These are phyloP conservation scores for Beris chalybata DNA, from an alignment of 2,888 invertebrate species.

Conservation along the genomic window DNA sequence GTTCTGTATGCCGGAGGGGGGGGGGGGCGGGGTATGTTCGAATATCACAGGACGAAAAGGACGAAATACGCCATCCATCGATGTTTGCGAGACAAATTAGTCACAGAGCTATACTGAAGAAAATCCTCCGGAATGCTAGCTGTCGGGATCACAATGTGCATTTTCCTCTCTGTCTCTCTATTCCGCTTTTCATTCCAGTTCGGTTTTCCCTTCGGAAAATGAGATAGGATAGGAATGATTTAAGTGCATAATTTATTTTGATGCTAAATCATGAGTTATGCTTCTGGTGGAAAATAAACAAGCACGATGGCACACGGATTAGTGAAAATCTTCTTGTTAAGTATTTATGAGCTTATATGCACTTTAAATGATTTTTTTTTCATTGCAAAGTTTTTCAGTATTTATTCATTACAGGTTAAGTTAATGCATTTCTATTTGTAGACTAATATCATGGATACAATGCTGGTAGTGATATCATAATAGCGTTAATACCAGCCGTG, in stretches of 20 bases:
- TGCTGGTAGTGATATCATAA: too few relatives aligned
- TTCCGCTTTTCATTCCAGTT: neutral
- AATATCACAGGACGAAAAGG: too few relatives aligned
- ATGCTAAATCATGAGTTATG: conserved; percentile 36
- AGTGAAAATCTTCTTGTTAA: conserved; percentile 33
- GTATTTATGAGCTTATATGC: conserved; percentile 10
- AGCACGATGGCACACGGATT: conserved; percentile 24
- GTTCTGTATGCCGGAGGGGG: too few relatives aligned
- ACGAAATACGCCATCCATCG: conserved; percentile 10
- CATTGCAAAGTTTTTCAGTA: too few relatives aligned
- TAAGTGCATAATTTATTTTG: conserved; percentile 36
- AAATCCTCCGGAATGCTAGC: conserved; percentile 15
- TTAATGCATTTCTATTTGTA: too few relatives aligned
- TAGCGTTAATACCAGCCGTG: too few relatives aligned
- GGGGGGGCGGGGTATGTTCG: too few relatives aligned
- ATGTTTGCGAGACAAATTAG: conserved; percentile 27
- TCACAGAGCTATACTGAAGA: conserved; percentile 11
- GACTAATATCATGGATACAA: too few relatives aligned
- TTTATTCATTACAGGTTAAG: too few relatives aligned
- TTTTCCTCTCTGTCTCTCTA: conserved; percentile 6
- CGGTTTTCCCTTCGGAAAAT: conserved; percentile 9
- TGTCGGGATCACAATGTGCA: conserved; percentile 16
- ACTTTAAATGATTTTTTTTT: too few relatives aligned
- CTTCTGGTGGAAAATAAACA: conserved; percentile 10
- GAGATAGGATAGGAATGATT: conserved; percentile 33